Base-by-base conservation (phyloP, 2,888 invertebrate genomes). In the Harpagoxenus sublaevis region DNA sequence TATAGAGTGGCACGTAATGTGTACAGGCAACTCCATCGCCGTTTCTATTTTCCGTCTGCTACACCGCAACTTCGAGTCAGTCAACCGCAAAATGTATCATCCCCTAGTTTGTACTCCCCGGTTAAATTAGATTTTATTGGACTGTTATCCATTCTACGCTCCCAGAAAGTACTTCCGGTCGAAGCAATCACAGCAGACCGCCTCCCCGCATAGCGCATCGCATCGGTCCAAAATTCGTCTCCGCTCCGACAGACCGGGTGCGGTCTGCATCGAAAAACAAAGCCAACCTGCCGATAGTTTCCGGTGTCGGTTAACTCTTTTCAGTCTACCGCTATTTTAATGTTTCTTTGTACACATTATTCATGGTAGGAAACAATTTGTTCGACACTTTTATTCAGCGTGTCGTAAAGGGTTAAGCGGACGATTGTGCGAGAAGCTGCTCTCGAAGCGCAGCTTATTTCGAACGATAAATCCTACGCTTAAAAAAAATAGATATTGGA, bases 121-220 rank as follows among this genome's bases (percentile, higher is more conserved):
- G 92, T 92, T 93, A 92, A 93, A 93, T 93, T 93, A 93, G 93
- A 93, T 93, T 93, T 93, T 92, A 93, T 93, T 91, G 92, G 92
- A 92, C 92, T 91, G 93, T 93, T 93, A 92, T 92, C 92, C 88
- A 88, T 92, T 91, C 90, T 89, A 86, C 88, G 87, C 87, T 87
- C 85, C 66, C 84, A 84, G 89, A 91, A 92, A 90, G 90, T 91
- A 91, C 88, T 91, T 91, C 90, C 88, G 86, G 88, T 84, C 88
- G 88, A 89, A 84, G 89, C 91, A 91, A 91, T 91, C 90, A 91
- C 91, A 73, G 81, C 68, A 4, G 79, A 15, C 23, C 60, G 79
- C 78, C 70, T 45, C 62, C 75, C 66, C 79, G 70, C 39, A 2
- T 45, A 84, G 51, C 35, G 39, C 62, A 62, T 74, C 68, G 81